Percentiles rank a stretch among this genome's conserved stretches.
These are phyloP conservation scores for Paradisaea rubra DNA, from an alignment of 2,113 vertebrate species.

Conservation along the genomic window DNA sequence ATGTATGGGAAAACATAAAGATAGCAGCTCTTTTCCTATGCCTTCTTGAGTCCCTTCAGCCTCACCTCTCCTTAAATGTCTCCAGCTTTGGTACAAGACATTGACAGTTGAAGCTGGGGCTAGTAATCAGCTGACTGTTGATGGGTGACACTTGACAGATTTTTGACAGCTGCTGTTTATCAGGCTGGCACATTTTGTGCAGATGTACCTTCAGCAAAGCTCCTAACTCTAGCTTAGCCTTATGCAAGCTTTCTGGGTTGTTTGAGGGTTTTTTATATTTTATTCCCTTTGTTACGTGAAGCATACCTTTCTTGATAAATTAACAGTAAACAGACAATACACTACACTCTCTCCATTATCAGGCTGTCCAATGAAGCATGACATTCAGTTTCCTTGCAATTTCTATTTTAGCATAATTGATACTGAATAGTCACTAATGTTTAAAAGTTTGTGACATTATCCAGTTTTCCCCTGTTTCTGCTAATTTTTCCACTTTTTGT, in stretches of 20 bases:
- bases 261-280: background rate
- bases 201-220: background rate
- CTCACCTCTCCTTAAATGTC: background rate
- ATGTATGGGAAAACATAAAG: background rate
- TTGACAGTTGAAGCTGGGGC: background rate
- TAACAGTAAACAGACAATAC: background rate
- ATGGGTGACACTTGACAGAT: background rate
- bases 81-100: background rate
- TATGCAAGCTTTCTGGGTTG: background rate
- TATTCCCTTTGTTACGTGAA: background rate
- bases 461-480: background rate
- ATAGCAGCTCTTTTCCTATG: background rate
- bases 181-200: background rate
- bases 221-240: background rate
- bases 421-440: background rate
- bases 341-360: background rate
- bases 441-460: background rate
- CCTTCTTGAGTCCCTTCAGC: background rate
- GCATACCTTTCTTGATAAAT: background rate
- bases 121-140: background rate
- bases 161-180: background rate
- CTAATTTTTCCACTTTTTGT: background rate
- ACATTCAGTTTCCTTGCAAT: background rate
- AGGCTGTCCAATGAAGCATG: background rate
- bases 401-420: background rate